phyloP scores from a whole-genome alignment of 1,140 invertebrate genomes.

The Rhyzopertha dominica region DNA sequence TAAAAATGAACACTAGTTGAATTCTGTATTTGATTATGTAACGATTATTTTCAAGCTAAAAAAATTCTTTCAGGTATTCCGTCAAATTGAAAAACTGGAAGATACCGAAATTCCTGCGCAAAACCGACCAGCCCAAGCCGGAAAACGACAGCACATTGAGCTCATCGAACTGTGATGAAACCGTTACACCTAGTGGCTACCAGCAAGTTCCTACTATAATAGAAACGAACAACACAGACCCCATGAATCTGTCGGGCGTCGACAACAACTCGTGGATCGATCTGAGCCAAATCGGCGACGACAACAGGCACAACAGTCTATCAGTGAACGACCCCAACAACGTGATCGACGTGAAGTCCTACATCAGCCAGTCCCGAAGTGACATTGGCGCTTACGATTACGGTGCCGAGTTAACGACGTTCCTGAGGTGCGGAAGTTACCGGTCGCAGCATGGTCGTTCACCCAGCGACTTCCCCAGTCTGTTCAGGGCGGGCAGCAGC shows the following conservation, averaged over 20 bases:
- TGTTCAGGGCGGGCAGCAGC: constrained; percentile 53
- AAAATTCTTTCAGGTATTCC: constrained; percentile 55
- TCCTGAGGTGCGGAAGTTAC: constrained; percentile 46
- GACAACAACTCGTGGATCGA: background rate
- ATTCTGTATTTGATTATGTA: no score
- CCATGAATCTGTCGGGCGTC: constrained; percentile 21
- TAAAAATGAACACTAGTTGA: no score
- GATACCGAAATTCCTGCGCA: constrained; percentile 58
- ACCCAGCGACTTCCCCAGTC: constrained; percentile 41
- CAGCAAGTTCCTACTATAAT: constrained; percentile 55
- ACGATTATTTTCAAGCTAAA: no score
- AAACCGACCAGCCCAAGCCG: constrained; percentile 46
- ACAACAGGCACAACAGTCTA: constrained; percentile 37
- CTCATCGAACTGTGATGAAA: constrained; percentile 19
- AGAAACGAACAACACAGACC: constrained; percentile 46
- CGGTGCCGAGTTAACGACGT: constrained; percentile 29
- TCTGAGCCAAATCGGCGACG: no score
- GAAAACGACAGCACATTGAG: constrained; percentile 23
- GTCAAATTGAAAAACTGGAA: constrained; percentile 58
- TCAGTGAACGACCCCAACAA: constrained; percentile 44
- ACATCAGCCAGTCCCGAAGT: constrained; percentile 62
- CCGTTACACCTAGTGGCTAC: constrained; percentile 27
- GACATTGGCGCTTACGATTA: constrained; percentile 50
- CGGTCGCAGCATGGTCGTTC: constrained; percentile 57
- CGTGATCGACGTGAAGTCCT: constrained; percentile 61